phyloP scores from a whole-genome alignment of 2,888 invertebrate species.

The Labia minor region DNA sequence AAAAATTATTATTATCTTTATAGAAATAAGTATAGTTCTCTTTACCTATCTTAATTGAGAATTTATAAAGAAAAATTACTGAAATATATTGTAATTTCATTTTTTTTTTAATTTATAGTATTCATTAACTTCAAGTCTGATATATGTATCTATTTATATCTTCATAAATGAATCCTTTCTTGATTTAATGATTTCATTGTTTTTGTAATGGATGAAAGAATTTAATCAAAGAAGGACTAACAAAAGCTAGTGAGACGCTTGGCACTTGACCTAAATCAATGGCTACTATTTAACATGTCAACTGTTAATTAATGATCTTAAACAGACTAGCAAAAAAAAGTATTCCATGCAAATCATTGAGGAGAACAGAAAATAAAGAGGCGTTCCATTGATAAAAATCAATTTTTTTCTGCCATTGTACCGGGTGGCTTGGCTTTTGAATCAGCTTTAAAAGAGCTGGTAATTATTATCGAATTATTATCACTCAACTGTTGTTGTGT shows the following conservation, averaged over 20 bases:
- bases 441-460: not conserved
- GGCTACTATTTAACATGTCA: conserved; percentile 13
- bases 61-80: no score
- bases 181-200: no score
- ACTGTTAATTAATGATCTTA: not conserved
- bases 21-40: no score
- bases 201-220: not conserved
- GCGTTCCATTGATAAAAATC: conserved; percentile 2
- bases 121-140: no score
- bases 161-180: no score
- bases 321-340: not conserved
- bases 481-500: not conserved
- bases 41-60: no score
- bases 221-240: not conserved
- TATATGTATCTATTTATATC: no score
- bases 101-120: no score
- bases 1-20: no score
- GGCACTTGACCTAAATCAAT: not conserved
- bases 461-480: conserved; percentile 13
- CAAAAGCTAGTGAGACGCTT: not conserved
- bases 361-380: not conserved
- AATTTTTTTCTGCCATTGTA: not conserved
- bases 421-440: not conserved
- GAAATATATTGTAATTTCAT: no score
- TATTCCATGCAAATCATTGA: not conserved